Evolutionary conservation across 2,113 vertebrate species (phyloP).

Genomic region (Hemibagrus wyckioides): DNA sequence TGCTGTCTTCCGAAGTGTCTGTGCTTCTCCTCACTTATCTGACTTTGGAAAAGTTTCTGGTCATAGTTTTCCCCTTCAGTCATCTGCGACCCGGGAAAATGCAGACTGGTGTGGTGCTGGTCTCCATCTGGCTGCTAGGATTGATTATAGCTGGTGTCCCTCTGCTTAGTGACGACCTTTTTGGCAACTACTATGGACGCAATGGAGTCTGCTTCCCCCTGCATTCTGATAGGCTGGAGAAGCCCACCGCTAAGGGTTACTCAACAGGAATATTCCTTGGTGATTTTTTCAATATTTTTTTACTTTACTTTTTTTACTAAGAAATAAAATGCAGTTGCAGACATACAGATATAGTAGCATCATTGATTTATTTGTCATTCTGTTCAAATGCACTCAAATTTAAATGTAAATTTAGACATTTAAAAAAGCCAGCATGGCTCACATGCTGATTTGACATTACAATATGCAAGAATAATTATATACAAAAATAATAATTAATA

Average conservation of each 20-base stretch:
- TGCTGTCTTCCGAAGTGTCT: slow-evolving; percentile 83
- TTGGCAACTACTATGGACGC: slow-evolving; percentile 84
- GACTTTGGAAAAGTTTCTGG: slow-evolving; percentile 83
- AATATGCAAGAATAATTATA: neutral
- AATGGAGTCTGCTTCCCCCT: slow-evolving; percentile 86
- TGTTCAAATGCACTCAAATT: neutral
- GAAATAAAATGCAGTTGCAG: neutral
- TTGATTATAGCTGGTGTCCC: slow-evolving; percentile 79
- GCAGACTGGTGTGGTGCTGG: slow-evolving; percentile 72
- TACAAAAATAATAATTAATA: too few relatives aligned
- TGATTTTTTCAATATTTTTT: slow-evolving; percentile 62
- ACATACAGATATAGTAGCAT: neutral
- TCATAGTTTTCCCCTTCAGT: slow-evolving; percentile 83
- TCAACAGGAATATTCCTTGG: slow-evolving; percentile 85
- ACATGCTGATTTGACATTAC: neutral
- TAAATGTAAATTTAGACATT: neutral
- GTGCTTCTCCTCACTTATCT: slow-evolving; percentile 82
- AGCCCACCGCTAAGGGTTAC: slow-evolving; percentile 76
- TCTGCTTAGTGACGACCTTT: slow-evolving; percentile 76
- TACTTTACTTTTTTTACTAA: too few relatives aligned
- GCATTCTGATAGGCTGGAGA: slow-evolving; percentile 81
- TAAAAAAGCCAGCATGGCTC: neutral
- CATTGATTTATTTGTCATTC: neutral
- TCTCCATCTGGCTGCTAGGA: slow-evolving; percentile 77
- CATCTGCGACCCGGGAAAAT: slow-evolving; percentile 74